Evolutionary conservation across 2,888 invertebrate genomes (phyloP).

Genomic region (Polyommatus icarus): DNA sequence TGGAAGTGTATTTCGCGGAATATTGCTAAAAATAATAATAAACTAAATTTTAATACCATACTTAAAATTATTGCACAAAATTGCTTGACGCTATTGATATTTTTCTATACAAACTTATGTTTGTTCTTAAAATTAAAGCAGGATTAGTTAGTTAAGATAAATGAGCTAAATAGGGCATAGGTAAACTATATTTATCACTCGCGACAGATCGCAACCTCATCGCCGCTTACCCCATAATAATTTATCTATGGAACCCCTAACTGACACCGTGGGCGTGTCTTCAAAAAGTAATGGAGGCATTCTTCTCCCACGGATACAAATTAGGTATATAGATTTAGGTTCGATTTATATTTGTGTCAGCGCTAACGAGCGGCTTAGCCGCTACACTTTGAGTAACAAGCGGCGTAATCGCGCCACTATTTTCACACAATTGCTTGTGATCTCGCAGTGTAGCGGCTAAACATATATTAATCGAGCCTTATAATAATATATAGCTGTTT

Average conservation of each 20-base stretch:
- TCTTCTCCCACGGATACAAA: background rate
- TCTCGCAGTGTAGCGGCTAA: no score
- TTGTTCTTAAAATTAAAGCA: background rate
- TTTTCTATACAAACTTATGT: no score
- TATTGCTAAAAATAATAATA: no score
- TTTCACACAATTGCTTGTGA: no score
- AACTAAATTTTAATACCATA: no score
- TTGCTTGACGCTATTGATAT: no score
- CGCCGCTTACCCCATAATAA: conserved; percentile 25
- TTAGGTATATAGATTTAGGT: background rate
- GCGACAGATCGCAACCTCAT: conserved; percentile 14
- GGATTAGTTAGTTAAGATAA: background rate
- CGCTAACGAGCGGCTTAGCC: background rate
- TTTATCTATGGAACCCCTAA: conserved; percentile 9
- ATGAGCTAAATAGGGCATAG: background rate
- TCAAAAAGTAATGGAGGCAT: conserved; percentile 6
- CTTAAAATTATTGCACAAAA: no score
- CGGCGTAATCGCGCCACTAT: no score
- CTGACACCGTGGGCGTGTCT: conserved; percentile 1
- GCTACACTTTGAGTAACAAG: no score
- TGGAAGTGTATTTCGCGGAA: no score
- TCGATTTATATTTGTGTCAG: background rate
- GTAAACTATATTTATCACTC: conserved; percentile 15
- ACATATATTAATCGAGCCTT: no score
- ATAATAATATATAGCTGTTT: no score